These are phyloP conservation scores for Amphiprion clarkii DNA, from an alignment of 2,797 vertebrate species.

Conservation along the genomic window DNA sequence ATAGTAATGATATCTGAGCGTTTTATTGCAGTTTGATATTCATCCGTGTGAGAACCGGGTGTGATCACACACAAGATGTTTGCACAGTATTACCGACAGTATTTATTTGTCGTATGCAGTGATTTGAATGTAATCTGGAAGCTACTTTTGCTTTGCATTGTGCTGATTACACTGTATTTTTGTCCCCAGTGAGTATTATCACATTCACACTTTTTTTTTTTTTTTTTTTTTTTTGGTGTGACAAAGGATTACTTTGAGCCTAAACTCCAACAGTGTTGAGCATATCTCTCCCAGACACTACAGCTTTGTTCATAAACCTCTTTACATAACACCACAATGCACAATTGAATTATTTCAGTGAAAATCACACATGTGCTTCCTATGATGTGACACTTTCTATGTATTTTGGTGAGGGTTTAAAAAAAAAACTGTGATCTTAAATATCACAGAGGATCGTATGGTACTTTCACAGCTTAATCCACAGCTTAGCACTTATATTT, in stretches of 20 bases:
- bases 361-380: slow-evolving; percentile 28
- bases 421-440: not conserved
- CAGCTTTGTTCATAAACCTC: slow-evolving; percentile 70
- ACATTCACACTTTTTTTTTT: slow-evolving; percentile 59
- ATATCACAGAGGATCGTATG: not conserved
- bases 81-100: slow-evolving; percentile 9
- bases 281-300: slow-evolving; percentile 70
- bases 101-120: slow-evolving; percentile 32
- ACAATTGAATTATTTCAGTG: slow-evolving; percentile 26
- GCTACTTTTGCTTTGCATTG: slow-evolving; percentile 46
- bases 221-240: slow-evolving; percentile 17
- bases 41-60: not conserved
- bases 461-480: not conserved
- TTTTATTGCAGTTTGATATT: slow-evolving; percentile 1
- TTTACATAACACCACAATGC: slow-evolving; percentile 49
- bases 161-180: slow-evolving; percentile 61
- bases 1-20: not conserved
- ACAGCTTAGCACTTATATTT: not conserved
- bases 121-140: slow-evolving; percentile 40
- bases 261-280: slow-evolving; percentile 61
- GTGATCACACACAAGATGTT: slow-evolving; percentile 15
- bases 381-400: not conserved
- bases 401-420: too few species aligned
- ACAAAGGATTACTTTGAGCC: slow-evolving; percentile 76
- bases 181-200: slow-evolving; percentile 58